Percentiles rank a stretch among this genome's conserved stretches.
phyloP scores from a whole-genome alignment of 2,113 vertebrate species.

The Nesoenas mayeri region DNA sequence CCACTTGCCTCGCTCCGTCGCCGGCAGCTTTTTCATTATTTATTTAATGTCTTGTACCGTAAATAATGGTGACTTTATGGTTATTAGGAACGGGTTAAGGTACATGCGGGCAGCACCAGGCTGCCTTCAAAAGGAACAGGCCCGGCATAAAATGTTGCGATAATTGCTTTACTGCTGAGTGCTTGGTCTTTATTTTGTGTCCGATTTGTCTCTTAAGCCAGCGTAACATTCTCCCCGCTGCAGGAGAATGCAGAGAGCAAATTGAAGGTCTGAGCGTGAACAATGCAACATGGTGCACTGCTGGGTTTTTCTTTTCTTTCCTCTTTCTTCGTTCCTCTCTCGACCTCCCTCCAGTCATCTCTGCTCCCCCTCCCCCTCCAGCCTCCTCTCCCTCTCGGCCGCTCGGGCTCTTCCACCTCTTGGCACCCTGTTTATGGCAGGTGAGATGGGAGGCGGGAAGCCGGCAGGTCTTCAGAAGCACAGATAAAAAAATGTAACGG shows the following conservation, averaged over 20 bases:
- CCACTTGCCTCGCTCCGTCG: conserved; percentile 73
- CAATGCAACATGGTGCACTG: conserved; percentile 98
- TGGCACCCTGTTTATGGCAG: conserved; percentile 20
- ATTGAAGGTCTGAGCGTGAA: conserved; percentile 99
- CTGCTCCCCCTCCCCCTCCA: conserved; percentile 73
- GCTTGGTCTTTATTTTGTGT: conserved; percentile 94
- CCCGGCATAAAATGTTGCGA: conserved; percentile 95
- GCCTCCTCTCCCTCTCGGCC: conserved; percentile 59
- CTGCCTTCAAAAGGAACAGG: conserved; percentile 92
- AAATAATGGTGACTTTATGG: conserved; percentile 99
- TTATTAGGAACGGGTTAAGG: conserved; percentile 98
- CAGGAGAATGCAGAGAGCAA: conserved; percentile 99
- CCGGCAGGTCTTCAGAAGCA: neutral
- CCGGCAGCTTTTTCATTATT: conserved; percentile 83
- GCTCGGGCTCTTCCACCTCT: conserved; percentile 33
- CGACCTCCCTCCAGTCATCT: conserved; percentile 80
- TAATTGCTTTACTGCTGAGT: conserved; percentile 99
- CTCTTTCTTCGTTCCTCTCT: conserved; percentile 83
- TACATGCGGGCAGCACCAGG: conserved; percentile 86
- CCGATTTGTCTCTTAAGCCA: conserved; percentile 99
- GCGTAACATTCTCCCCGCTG: conserved; percentile 98
- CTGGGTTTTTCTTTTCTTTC: conserved; percentile 86
- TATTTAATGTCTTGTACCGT: conserved; percentile 99
- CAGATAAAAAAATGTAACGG: conserved; percentile 12
- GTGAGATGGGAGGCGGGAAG: conserved; percentile 19